Conservation (phyloP, 1,140 invertebrate species). For the Scaptomyza hsui region DNA sequence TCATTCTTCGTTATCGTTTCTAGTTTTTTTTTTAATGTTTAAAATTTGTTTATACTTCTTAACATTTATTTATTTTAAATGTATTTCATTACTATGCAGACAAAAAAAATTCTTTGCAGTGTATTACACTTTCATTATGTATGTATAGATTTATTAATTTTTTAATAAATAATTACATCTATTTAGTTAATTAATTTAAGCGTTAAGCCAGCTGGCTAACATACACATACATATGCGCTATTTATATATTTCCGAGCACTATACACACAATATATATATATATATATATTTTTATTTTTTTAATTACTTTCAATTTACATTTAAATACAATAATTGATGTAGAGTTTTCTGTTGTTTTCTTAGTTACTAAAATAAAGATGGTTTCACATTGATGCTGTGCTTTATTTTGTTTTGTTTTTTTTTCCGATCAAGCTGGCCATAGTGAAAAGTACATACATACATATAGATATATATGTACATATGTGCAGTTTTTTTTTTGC, state of each 20-base stretch:
- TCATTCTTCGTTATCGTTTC: slow-evolving; percentile 38
- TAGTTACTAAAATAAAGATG: slow-evolving; percentile 58
- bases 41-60: slow-evolving; percentile 32
- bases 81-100: slow-evolving; percentile 61
- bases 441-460: slow-evolving; percentile 1
- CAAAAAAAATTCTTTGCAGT: slow-evolving; percentile 58
- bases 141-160: slow-evolving; percentile 24
- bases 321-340: slow-evolving; percentile 64
- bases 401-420: not conserved
- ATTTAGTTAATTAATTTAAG: slow-evolving; percentile 66
- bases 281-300: slow-evolving; percentile 34
- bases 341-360: slow-evolving; percentile 42
- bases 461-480: slow-evolving; percentile 7
- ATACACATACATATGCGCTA: slow-evolving; percentile 40
- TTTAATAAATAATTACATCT: slow-evolving; percentile 34
- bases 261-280: slow-evolving; percentile 46
- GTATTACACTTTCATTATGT: slow-evolving; percentile 39
- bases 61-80: slow-evolving; percentile 52
- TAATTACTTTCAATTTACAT: slow-evolving; percentile 42
- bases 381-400: slow-evolving; percentile 66
- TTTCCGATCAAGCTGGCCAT: slow-evolving; percentile 50
- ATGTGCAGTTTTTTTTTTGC: not conserved
- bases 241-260: slow-evolving; percentile 39
- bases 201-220: slow-evolving; percentile 43
- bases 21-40: slow-evolving; percentile 35